These are phyloP conservation scores for Drosophila paulistorum DNA, from an alignment of 1,140 invertebrate species.

Conservation along the genomic window DNA sequence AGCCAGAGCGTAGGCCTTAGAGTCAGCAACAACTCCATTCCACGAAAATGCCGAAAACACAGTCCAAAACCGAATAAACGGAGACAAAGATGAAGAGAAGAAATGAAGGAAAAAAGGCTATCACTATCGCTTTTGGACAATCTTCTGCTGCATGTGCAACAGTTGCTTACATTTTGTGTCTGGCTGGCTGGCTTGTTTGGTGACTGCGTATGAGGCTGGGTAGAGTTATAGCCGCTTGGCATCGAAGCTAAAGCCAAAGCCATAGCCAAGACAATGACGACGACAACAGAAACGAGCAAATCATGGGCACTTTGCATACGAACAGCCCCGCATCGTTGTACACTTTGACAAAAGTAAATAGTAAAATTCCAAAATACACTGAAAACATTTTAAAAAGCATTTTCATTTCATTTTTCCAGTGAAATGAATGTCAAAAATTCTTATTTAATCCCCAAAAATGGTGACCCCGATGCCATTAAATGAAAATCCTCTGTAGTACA, in stretches of 20 bases:
- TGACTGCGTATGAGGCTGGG: slow-evolving; percentile 40
- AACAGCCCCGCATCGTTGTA: slow-evolving; percentile 21
- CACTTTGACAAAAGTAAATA: slow-evolving; percentile 5
- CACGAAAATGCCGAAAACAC: slow-evolving; percentile 31
- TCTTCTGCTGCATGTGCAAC: slow-evolving; percentile 68
- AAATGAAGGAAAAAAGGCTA: slow-evolving; percentile 69
- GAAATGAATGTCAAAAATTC: neutral
- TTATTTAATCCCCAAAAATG: neutral
- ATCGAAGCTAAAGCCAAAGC: slow-evolving; percentile 18
- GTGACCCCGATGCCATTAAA: neutral
- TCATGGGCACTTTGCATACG: slow-evolving; percentile 73
- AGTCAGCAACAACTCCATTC: slow-evolving; percentile 52
- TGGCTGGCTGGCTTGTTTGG: neutral
- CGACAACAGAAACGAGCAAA: slow-evolving; percentile 80
- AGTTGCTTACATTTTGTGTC: slow-evolving; percentile 14
- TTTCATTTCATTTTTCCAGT: neutral
- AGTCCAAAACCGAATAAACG: neutral
- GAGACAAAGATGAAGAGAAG: slow-evolving; percentile 33
- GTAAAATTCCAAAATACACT: slow-evolving; percentile 11
- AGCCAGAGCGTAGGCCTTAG: slow-evolving; percentile 38
- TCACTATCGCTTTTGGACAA: slow-evolving; percentile 77
- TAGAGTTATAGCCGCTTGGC: slow-evolving; percentile 4
- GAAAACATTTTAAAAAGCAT: neutral
- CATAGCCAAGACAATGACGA: slow-evolving; percentile 63
- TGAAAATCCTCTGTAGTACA: neutral